Conservation (phyloP, 2,113 vertebrate species). For the Chloropsis hardwickii region DNA sequence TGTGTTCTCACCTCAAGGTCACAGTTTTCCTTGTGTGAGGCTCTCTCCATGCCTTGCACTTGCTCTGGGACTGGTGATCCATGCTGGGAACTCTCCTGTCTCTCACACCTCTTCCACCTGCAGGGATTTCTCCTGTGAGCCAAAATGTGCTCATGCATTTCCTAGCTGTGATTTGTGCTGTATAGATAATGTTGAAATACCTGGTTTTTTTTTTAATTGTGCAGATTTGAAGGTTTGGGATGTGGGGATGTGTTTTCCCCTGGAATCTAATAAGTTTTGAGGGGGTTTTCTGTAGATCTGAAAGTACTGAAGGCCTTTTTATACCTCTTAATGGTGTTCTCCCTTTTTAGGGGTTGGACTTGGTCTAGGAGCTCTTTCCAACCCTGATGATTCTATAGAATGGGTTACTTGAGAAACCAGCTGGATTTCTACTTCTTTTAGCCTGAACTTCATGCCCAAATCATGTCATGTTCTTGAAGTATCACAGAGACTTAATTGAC, state of each 20-base stretch:
- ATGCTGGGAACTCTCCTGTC: background rate
- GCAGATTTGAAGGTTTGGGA: background rate
- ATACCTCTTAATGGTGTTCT: background rate
- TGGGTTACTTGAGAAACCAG: background rate
- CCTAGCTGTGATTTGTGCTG: background rate
- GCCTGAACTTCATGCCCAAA: background rate
- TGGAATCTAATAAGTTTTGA: background rate
- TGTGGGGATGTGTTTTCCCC: too few species aligned
- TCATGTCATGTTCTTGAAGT: background rate
- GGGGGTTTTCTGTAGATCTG: background rate
- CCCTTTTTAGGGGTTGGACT: background rate
- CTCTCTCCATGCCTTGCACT: background rate
- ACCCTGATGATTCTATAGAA: background rate
- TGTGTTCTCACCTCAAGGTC: background rate
- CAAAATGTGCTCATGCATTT: background rate
- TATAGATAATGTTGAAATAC: background rate
- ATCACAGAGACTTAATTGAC: background rate
- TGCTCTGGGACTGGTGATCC: background rate
- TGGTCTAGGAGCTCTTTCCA: background rate
- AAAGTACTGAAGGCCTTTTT: background rate
- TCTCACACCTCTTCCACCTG: background rate
- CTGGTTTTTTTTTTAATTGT: rapidly evolving
- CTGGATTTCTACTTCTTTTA: background rate
- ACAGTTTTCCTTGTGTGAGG: background rate
- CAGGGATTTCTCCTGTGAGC: background rate